These are phyloP conservation scores for Desoria tigrina DNA, from an alignment of 2,888 invertebrate genomes.

Conservation along the genomic window DNA sequence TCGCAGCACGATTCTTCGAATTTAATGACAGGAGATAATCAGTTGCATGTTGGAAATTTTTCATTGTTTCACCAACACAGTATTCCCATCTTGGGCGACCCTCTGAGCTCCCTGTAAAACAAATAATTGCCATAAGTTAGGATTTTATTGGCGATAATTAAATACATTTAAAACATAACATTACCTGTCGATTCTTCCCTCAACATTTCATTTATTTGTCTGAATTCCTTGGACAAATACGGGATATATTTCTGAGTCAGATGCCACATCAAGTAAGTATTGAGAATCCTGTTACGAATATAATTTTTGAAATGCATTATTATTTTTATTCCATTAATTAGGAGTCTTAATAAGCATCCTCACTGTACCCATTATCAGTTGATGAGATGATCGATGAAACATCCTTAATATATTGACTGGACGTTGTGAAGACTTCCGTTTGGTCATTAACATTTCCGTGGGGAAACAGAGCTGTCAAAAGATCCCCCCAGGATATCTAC, in stretches of 20 bases:
- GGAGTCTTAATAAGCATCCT: constrained; percentile 39
- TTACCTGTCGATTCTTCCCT: constrained; percentile 53
- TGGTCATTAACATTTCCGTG: constrained; percentile 59
- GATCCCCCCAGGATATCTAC: constrained; percentile 56
- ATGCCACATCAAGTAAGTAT: constrained; percentile 66
- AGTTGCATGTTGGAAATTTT: constrained; percentile 60
- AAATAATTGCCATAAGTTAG: constrained; percentile 2
- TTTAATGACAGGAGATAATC: constrained; percentile 56
- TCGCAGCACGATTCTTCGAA: constrained; percentile 34
- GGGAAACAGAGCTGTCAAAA: constrained; percentile 60
- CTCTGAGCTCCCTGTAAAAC: constrained; percentile 54
- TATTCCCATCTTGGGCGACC: constrained; percentile 60
- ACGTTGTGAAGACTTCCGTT: constrained; percentile 62
- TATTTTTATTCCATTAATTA: constrained; percentile 8
- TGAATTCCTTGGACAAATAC: constrained; percentile 60
- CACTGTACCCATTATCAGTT: constrained; percentile 58
- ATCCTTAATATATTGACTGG: constrained; percentile 61
- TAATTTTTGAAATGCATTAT: too few species aligned
- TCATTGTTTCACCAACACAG: constrained; percentile 59
- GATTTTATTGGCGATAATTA: constrained; percentile 2
- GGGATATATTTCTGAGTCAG: constrained; percentile 62
- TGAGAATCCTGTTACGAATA: constrained; percentile 60
- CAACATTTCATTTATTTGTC: constrained; percentile 54
- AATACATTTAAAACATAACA: neutral
- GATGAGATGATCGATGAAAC: constrained; percentile 61